Percentiles rank a stretch among this genome's conserved stretches.
Evolutionary conservation across 2,888 invertebrate genomes (phyloP).

Genomic region (Pyrocoelia pectoralis): DNA sequence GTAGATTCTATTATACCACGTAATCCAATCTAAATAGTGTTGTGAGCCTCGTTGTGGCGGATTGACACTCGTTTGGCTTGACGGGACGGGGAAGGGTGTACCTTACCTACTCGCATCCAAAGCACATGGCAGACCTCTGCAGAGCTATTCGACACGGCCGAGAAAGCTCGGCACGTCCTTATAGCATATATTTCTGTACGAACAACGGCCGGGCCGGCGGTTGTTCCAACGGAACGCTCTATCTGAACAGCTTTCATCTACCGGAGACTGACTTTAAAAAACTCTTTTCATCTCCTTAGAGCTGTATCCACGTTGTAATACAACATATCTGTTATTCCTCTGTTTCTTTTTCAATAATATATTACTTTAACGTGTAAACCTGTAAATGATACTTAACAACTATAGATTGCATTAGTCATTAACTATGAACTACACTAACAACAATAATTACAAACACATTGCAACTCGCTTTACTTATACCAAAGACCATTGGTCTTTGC

Average conservation of each 20-base stretch:
- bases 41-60: slow-evolving; percentile 43
- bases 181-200: slow-evolving; percentile 47
- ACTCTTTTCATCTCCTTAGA: slow-evolving; percentile 55
- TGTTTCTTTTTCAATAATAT: slow-evolving; percentile 51
- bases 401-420: slow-evolving; percentile 30
- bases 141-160: slow-evolving; percentile 45
- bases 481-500: too few relatives aligned
- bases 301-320: slow-evolving; percentile 56
- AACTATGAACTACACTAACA: slow-evolving; percentile 20
- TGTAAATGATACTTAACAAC: slow-evolving; percentile 35
- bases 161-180: slow-evolving; percentile 37
- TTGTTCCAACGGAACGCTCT: slow-evolving; percentile 56
- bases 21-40: slow-evolving; percentile 46
- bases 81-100: slow-evolving; percentile 28
- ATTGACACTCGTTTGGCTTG: slow-evolving; percentile 44
- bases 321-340: slow-evolving; percentile 59
- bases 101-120: slow-evolving; percentile 13
- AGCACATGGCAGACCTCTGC: slow-evolving; percentile 48
- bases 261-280: slow-evolving; percentile 54
- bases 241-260: slow-evolving; percentile 44
- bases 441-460: slow-evolving; percentile 29
- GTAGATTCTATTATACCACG: slow-evolving; percentile 42
- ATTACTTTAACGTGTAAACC: slow-evolving; percentile 35
- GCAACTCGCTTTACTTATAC: slow-evolving; percentile 23
- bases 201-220: slow-evolving; percentile 55